Evolutionary conservation across 2,888 invertebrate species (phyloP).

Genomic region (Helicoverpa assulta): DNA sequence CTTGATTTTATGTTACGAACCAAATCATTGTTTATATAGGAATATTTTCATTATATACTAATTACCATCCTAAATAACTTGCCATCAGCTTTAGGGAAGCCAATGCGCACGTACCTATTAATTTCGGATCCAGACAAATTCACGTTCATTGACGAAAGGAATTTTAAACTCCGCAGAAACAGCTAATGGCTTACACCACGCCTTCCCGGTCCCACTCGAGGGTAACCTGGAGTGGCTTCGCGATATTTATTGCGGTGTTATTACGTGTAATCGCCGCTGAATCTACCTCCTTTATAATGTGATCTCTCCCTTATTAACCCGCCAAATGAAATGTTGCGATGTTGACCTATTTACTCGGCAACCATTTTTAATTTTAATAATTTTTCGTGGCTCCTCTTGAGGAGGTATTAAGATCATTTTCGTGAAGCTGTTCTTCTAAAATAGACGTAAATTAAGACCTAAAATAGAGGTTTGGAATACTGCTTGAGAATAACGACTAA

Average conservation of each 20-base stretch:
- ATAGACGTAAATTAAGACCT: slow-evolving; percentile 3
- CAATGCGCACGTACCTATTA: too few species aligned
- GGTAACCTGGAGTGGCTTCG: slow-evolving; percentile 81
- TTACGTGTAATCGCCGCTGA: slow-evolving; percentile 85
- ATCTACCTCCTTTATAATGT: slow-evolving; percentile 84
- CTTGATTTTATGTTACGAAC: neutral
- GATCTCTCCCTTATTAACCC: slow-evolving; percentile 78
- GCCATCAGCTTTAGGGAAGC: too few species aligned
- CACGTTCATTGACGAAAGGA: too few species aligned
- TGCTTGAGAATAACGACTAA: too few species aligned
- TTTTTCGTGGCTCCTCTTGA: slow-evolving; percentile 31
- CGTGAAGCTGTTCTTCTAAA: slow-evolving; percentile 26
- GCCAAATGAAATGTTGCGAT: slow-evolving; percentile 70
- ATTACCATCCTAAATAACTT: too few species aligned
- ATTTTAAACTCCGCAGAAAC: neutral
- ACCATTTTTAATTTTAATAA: slow-evolving; percentile 47
- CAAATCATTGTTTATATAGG: too few species aligned
- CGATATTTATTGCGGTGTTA: slow-evolving; percentile 87
- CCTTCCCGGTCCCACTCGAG: slow-evolving; percentile 59
- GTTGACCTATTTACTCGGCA: slow-evolving; percentile 65
- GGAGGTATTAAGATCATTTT: slow-evolving; percentile 26
- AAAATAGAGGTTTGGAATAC: neutral
- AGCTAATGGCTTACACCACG: slow-evolving; percentile 56
- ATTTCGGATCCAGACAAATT: too few species aligned
- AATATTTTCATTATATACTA: too few species aligned